These are phyloP conservation scores for Argyrosomus regius DNA, from an alignment of 2,797 vertebrate species.

Conservation along the genomic window DNA sequence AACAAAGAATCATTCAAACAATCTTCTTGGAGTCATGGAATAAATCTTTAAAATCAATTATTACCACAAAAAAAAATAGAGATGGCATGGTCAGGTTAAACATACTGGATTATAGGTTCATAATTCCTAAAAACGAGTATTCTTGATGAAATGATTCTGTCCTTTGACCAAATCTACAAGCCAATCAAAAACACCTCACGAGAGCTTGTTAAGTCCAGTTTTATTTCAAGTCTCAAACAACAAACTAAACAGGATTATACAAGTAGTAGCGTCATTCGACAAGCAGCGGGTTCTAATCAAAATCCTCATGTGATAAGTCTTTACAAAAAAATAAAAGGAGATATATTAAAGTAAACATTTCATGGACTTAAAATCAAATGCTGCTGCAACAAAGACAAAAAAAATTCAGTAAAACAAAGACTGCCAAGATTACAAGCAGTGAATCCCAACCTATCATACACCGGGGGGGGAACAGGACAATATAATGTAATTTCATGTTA, in stretches of 20 bases:
- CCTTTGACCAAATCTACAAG: background rate
- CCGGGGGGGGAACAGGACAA: background rate
- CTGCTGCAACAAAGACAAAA: slow-evolving; percentile 42
- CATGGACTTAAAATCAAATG: slow-evolving; percentile 23
- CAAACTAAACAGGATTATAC: slow-evolving; percentile 55
- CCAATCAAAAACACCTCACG: slow-evolving; percentile 1
- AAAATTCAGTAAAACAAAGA: slow-evolving; percentile 32
- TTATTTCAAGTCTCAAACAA: slow-evolving; percentile 65
- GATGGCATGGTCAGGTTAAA: too few species aligned
- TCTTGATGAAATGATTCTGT: background rate
- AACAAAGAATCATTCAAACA: background rate
- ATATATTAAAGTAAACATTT: slow-evolving; percentile 42
- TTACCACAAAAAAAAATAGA: background rate
- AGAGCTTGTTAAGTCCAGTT: slow-evolving; percentile 44
- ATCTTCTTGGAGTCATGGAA: too few species aligned
- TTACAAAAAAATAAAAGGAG: slow-evolving; percentile 30
- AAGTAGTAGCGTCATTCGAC: slow-evolving; percentile 35
- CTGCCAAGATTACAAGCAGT: slow-evolving; percentile 33
- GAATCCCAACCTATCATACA: slow-evolving; percentile 26
- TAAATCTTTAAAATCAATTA: too few species aligned
- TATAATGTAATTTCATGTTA: slow-evolving; percentile 25
- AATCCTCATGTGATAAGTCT: slow-evolving; percentile 21
- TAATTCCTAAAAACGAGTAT: background rate
- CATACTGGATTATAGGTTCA: background rate
- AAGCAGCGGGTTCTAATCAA: slow-evolving; percentile 22